Base-by-base conservation (phyloP, 1,140 invertebrate species). In the Scaptomyza montana region DNA sequence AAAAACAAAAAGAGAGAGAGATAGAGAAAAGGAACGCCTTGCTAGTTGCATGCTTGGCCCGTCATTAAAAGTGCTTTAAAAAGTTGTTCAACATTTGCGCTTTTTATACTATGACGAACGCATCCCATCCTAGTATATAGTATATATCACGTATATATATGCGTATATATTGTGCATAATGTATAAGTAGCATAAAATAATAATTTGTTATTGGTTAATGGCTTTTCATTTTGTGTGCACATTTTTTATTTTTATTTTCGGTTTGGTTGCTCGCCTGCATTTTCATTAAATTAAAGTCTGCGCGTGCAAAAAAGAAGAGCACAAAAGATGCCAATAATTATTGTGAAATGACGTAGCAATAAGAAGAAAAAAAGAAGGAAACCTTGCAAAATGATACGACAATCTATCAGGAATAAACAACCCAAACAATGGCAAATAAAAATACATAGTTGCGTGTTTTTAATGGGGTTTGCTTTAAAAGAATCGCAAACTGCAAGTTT, bases 281-380 rank as follows among this genome's bases (percentile, higher is more conserved):
- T 82, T 84, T 53, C 63, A 86, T 85, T 85, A 80, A 86, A 86
- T 86, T 85, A 80, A 85, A 84, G 63, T 65, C 12, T 36, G 28
- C 59, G 56, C 13, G 8, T 7, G 28, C 12, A 7, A 51, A 51
- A 30, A 30, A 30, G 30, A 7, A 30, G 33, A 36, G 1, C 8
- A n/a, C 9, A 12, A 41, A n/a, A 59, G 28, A 46, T 59, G 28
- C 43, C 13, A 33, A 33, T 46, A 59, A 33, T 59, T 51, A 33
- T 13, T 2, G 50, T n/a, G 39, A 8, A 13, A 51, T 51, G 25
- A 50, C 12, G 25, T 21, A 30, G 21, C 47, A 50, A 25, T 6
- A 46, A 19, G 1, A 21, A 41, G 30, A 33, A 5, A 59, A 33
- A 41, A 12, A 12, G 2, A 12, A 41, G 12, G 10, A 41, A 5